Evolutionary conservation across 2,797 vertebrate genomes (phyloP), one percentile per base, ranked within the genome.

Genomic region (Ficedula albicollis): DNA sequence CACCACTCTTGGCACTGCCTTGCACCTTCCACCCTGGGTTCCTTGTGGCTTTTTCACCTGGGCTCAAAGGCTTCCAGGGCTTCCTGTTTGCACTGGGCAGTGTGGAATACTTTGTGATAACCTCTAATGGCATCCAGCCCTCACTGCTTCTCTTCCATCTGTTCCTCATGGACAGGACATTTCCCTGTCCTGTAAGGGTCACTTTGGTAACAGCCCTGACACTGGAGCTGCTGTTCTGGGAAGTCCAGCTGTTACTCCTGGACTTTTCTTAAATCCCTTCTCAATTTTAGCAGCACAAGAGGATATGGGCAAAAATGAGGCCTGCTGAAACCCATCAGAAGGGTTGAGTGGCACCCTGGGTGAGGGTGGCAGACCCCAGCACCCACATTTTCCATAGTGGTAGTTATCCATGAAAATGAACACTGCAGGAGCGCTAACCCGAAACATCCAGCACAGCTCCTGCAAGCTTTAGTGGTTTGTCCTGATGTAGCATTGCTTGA

Each of bases 1-100:
- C 13, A 48, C 4, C 8, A 27, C 30, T 30, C 17, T 54, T 67
- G 41, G 54, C 9, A 10, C 11, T 0, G 0, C 6, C 12, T 39
- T 67, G 26, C 49, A 15, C 7, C 11, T 69, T 70, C 30, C 30
- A 5, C 17, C 36, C 25, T 5, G 39, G 32, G 30, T 21, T 62
- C 26, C 44, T 29, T 18, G 7, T 26, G 20, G 36, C 15, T 81
- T 29, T 69, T 48, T 1, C 13, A 23, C 25, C 18, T 34, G 6
- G 10, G 13, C 26, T 46, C 51, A 67, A 78, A 90, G 54, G 12
- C 15, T 58, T 84, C 63, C 63, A 19, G 15, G 73, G 30, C 39
- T 90, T 66, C 29, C 59, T 34, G 18, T 17, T n/a, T 54, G 51
- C 34, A 12, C 5, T 0, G 0, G 6, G 8, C 15, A 26, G 30